A percentile compares a stretch with the other conserved stretches of the same genome.
Evolutionary conservation across 2,113 vertebrate genomes (phyloP).

Genomic region (Calyptommatus sinebrachiatus): DNA sequence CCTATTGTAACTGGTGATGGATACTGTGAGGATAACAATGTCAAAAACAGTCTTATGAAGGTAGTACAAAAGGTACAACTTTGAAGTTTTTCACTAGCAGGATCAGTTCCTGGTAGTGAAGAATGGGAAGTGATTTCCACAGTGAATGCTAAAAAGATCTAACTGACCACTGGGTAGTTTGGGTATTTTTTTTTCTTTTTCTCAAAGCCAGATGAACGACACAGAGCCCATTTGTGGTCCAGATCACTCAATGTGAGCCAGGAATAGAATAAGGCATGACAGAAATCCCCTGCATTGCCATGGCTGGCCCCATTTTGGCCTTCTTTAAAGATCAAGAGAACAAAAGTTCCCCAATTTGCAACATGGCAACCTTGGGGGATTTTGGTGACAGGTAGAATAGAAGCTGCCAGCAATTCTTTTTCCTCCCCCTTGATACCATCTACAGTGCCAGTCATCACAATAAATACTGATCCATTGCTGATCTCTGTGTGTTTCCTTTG

Average conservation of each 20-base stretch:
- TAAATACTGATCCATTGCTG: neutral
- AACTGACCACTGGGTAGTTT: neutral
- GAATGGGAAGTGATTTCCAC: too few relatives aligned
- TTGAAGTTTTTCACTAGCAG: neutral
- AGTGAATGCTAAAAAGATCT: neutral
- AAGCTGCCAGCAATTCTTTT: neutral
- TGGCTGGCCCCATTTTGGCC: too few relatives aligned
- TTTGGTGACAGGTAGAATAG: too few relatives aligned
- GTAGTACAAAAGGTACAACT: neutral
- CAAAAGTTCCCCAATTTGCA: too few relatives aligned
- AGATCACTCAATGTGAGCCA: too few relatives aligned
- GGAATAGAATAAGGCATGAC: too few relatives aligned
- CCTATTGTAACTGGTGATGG: too few relatives aligned
- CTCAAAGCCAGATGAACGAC: neutral
- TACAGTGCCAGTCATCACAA: neutral
- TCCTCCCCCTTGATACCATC: neutral
- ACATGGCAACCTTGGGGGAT: too few relatives aligned
- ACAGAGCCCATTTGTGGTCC: neutral
- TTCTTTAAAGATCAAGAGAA: too few relatives aligned
- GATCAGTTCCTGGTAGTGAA: neutral
- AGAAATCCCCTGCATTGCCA: too few relatives aligned
- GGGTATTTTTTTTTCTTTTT: neutral
- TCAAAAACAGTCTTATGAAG: neutral
- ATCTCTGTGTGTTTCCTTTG: neutral
- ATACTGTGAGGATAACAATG: neutral